phyloP scores from a whole-genome alignment of 2,888 invertebrate species.

The Prosopocoilus inquinatus region DNA sequence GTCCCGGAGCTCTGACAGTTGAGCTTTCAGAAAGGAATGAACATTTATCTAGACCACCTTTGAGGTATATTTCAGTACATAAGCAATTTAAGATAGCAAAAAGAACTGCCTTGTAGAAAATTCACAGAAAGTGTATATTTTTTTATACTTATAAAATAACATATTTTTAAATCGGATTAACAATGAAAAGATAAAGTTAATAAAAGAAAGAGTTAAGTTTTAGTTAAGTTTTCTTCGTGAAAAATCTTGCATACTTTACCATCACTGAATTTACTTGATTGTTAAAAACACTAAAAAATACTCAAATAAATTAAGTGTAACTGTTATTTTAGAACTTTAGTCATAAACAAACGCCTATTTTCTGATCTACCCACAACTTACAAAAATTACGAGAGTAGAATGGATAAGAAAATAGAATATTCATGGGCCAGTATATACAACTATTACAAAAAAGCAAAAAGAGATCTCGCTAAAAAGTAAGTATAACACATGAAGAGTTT shows the following conservation, averaged over 20 bases:
- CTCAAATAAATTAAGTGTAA: no score
- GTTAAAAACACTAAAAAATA: no score
- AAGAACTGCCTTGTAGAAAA: neutral
- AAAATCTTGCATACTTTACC: no score
- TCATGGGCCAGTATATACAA: constrained; percentile 28
- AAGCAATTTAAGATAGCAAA: no score
- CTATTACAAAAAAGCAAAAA: constrained; percentile 20
- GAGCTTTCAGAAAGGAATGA: constrained; percentile 15
- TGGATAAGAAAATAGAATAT: constrained; percentile 22
- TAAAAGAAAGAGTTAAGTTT: no score
- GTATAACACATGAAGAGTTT: constrained; percentile 5
- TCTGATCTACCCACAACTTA: constrained; percentile 4
- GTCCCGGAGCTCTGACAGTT: constrained; percentile 16
- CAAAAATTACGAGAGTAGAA: constrained; percentile 13
- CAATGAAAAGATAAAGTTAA: no score
- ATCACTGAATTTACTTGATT: no score
- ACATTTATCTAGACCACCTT: constrained; percentile 20
- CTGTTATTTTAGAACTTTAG: constrained; percentile 14
- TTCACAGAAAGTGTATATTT: no score
- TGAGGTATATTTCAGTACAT: constrained; percentile 16
- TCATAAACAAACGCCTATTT: constrained; percentile 13
- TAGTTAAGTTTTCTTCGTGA: no score
- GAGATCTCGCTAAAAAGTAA: constrained; percentile 13
- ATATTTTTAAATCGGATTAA: no score
- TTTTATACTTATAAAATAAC: no score